Evolutionary conservation across 2,113 vertebrate species (phyloP), one percentile per base, ranked within the genome.

Genomic region (Corythoichthys intestinalis): DNA sequence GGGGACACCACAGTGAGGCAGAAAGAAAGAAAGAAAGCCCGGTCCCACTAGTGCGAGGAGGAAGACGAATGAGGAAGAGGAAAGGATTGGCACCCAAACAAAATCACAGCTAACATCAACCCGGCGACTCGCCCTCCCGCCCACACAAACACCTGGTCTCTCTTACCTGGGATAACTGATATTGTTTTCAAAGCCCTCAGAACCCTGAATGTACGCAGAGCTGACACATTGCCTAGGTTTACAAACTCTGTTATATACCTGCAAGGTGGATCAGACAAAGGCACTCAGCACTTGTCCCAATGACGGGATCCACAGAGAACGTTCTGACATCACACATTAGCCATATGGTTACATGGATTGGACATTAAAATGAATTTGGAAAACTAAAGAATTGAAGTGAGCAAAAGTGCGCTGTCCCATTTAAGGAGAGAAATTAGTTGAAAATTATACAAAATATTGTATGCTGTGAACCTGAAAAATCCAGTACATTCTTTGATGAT

Each of bases 221-320:
- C 96, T 96, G 96, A 98, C 93, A 98, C 94, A 98, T 96, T 98
- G 96, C 96, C 96, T 97, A 98, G 96, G 96, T 98, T 98, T 98
- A 98, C 96, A 98, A 97, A 99, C 94, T 98, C 95, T 97, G 96
- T 98, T 96, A 98, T 94, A 97, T 96, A 98, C 96, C 96, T 98
- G 96, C 94, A 98, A 95, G 94, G 96, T 95, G 88, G 86, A 91
- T 90, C 82, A 91, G 82, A 91, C 82, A 91, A 78, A 88, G 79
- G 85, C 78, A 90, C 69, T 86, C 81, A 89, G 83, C 80, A 83
- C 83, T 78, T 78, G 49, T 83, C 76, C 78, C 79, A 67, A 14
- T 83, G 49, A 62, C 39, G 5, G 12, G 54, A 57, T 13, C 54
- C 54, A 57, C 54, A 57, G 53, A 34, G 53, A 54, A 35, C 14